A percentile compares a stretch with the other conserved stretches of the same genome.
These are phyloP conservation scores for Drosophila insularis DNA, from an alignment of 1,140 invertebrate genomes.

Conservation along the genomic window DNA sequence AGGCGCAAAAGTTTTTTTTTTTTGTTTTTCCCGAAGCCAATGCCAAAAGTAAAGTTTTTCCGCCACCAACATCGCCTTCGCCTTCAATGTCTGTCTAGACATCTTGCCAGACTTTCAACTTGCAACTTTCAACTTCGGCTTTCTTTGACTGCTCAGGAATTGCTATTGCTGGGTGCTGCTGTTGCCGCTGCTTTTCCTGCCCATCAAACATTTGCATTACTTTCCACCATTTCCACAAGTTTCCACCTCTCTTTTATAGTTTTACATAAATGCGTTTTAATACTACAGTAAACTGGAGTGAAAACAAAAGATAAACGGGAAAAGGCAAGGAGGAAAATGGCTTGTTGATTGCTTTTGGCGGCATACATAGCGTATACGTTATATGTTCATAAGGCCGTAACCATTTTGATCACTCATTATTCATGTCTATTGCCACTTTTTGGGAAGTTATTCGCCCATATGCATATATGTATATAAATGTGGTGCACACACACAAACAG, in stretches of 20 bases:
- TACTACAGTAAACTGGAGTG: constrained; percentile 46
- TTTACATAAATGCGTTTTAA: constrained; percentile 78
- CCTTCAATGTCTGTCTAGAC: constrained; percentile 38
- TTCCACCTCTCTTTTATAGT: constrained; percentile 64
- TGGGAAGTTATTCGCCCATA: constrained; percentile 11
- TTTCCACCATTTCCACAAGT: constrained; percentile 36
- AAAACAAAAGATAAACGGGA: neutral
- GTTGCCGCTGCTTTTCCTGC: constrained; percentile 28
- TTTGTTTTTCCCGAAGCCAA: constrained; percentile 45
- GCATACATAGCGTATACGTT: constrained; percentile 60
- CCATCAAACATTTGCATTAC: neutral
- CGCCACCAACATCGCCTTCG: constrained; percentile 36
- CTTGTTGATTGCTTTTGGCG: constrained; percentile 4
- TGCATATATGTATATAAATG: constrained; percentile 48
- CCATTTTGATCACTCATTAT: constrained; percentile 66
- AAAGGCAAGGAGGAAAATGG: neutral
- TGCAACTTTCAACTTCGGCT: constrained; percentile 14
- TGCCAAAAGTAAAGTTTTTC: constrained; percentile 54
- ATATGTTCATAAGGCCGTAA: constrained; percentile 44
- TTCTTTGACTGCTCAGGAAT: constrained; percentile 35
- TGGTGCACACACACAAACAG: constrained; percentile 20
- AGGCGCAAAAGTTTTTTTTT: constrained; percentile 36
- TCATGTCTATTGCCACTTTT: constrained; percentile 71
- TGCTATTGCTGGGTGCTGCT: constrained; percentile 1
- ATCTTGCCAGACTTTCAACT: constrained; percentile 40